Percentiles rank a stretch among this genome's conserved stretches.
These are phyloP conservation scores for Ptilodon capucinus DNA, from an alignment of 2,888 invertebrate genomes.

Conservation along the genomic window DNA sequence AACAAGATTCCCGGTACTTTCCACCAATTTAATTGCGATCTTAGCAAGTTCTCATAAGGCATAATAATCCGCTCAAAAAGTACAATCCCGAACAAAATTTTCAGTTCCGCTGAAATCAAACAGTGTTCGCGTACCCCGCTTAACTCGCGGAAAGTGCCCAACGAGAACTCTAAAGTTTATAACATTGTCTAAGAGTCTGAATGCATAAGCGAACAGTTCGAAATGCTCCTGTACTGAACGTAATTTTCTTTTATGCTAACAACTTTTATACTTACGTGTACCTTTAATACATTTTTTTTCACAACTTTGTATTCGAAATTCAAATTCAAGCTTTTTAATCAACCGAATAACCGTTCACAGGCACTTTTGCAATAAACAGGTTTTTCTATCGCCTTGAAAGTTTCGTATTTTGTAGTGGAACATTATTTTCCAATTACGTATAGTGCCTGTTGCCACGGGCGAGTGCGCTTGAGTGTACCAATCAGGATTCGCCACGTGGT, in stretches of 20 bases:
- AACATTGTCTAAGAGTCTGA: conserved; percentile 57
- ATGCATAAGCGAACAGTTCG: conserved; percentile 58
- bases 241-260: conserved; percentile 40
- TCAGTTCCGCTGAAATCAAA: conserved; percentile 60
- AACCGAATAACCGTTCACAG: neutral
- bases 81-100: conserved; percentile 44
- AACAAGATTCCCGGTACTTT: no score
- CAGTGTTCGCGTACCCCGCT: conserved; percentile 47
- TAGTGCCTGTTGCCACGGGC: neutral
- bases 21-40: neutral
- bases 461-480: neutral
- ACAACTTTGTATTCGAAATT: neutral
- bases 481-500: neutral
- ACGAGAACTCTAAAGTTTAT: conserved; percentile 50
- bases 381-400: neutral
- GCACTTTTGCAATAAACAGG: neutral
- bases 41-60: neutral
- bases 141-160: conserved; percentile 49
- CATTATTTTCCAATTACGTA: neutral
- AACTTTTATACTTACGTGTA: conserved; percentile 23
- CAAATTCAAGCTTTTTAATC: neutral
- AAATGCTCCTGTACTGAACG: conserved; percentile 40
- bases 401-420: neutral
- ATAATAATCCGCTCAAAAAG: neutral
- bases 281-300: conserved; percentile 1